These are phyloP conservation scores for Holacanthus passer DNA, from an alignment of 2,113 vertebrate genomes.

Conservation along the genomic window DNA sequence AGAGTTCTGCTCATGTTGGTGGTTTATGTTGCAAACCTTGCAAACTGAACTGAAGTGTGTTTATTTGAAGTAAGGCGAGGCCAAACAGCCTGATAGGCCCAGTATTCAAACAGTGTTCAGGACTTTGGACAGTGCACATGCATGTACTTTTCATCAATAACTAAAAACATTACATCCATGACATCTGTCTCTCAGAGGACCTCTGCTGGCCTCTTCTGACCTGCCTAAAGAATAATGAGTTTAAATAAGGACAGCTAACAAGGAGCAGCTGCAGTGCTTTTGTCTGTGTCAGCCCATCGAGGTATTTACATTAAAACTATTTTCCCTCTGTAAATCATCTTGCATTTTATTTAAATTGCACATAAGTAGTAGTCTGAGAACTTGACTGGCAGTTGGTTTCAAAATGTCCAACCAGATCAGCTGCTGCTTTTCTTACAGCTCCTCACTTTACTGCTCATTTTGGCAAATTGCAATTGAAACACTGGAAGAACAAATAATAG, in stretches of 20 bases:
- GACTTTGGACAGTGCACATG: not conserved
- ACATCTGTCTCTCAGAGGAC: constrained; percentile 13
- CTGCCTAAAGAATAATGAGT: not conserved
- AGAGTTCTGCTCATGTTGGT: not conserved
- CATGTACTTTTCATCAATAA: not conserved
- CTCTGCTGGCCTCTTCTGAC: constrained; percentile 1
- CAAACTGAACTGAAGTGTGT: not conserved
- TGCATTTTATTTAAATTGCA: too few relatives aligned
- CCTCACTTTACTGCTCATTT: not conserved
- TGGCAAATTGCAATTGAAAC: not conserved
- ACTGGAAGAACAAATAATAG: constrained; percentile 55
- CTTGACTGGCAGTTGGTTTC: not conserved
- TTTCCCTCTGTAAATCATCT: not conserved
- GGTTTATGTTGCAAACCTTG: not conserved
- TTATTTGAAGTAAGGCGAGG: not conserved
- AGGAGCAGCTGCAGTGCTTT: not conserved
- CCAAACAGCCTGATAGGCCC: not conserved
- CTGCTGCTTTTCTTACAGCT: not conserved
- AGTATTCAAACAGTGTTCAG: constrained; percentile 3
- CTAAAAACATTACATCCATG: not conserved
- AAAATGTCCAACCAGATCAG: not conserved
- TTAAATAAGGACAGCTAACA: not conserved
- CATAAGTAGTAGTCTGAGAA: too few relatives aligned
- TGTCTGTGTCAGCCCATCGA: not conserved
- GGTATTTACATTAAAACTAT: not conserved